These are phyloP conservation scores for Ammospiza maritima DNA, from an alignment of 2,797 vertebrate species.

Conservation along the genomic window DNA sequence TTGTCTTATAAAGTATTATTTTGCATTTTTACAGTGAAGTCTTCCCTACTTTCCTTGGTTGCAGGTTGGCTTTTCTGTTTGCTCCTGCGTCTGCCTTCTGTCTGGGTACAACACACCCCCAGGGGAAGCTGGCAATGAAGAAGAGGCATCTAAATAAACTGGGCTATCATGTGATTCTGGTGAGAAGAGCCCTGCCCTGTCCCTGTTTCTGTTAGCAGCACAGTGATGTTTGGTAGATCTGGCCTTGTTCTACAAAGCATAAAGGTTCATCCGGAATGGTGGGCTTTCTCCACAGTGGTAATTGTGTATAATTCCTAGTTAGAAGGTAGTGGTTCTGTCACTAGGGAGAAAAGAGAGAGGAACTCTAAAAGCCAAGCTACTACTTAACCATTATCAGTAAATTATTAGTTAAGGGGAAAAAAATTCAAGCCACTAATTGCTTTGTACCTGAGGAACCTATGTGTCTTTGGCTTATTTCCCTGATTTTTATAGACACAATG, in stretches of 20 bases:
- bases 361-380: background rate
- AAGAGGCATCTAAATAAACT: slow-evolving; percentile 84
- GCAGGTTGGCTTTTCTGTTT: slow-evolving; percentile 87
- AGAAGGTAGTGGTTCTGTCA: background rate
- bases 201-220: background rate
- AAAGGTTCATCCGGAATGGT: background rate
- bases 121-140: slow-evolving; percentile 82
- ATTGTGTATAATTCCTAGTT: background rate
- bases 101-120: slow-evolving; percentile 77
- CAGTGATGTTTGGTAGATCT: background rate
- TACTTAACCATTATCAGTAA: background rate
- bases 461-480: background rate
- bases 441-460: background rate
- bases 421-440: background rate
- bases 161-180: slow-evolving; percentile 87
- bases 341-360: background rate
- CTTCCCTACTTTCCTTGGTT: background rate
- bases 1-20: background rate
- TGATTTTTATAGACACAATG: background rate
- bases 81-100: slow-evolving; percentile 77
- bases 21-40: background rate
- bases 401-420: background rate
- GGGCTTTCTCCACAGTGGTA: background rate
- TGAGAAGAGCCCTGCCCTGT: slow-evolving; percentile 68
- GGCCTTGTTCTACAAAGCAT: background rate